phyloP scores from a whole-genome alignment of 2,888 invertebrate species.

The Sminthurides aquaticus region DNA sequence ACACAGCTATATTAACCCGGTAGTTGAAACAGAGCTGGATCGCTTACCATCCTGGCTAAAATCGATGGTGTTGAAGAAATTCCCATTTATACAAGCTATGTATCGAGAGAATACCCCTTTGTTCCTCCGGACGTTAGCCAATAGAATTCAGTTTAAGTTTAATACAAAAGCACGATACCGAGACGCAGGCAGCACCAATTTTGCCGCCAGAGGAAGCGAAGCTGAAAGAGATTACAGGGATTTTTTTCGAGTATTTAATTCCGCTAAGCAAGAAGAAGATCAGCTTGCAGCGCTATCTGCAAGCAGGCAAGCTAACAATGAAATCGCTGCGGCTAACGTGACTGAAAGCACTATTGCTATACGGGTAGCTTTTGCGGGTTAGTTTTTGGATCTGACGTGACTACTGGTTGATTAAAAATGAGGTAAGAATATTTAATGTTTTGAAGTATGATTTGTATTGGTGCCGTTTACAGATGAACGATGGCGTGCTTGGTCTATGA shows the following conservation, averaged over 20 bases:
- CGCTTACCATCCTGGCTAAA: conserved; percentile 34
- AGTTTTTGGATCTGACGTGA: background rate
- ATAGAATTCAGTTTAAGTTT: conserved; percentile 18
- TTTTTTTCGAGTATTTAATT: conserved; percentile 9
- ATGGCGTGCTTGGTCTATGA: background rate
- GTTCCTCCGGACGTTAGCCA: conserved; percentile 25
- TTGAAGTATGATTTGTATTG: too few relatives aligned
- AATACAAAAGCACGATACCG: background rate
- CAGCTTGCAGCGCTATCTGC: conserved; percentile 2
- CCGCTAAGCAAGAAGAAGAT: conserved; percentile 7
- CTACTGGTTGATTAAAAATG: too few relatives aligned
- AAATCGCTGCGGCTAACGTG: background rate
- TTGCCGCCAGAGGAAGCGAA: conserved; percentile 7
- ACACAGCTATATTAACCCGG: conserved; percentile 11
- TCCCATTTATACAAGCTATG: conserved; percentile 18
- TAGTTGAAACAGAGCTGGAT: conserved; percentile 18
- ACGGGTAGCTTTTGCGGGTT: conserved; percentile 13
- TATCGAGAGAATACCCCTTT: conserved; percentile 21
- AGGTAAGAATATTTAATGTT: too few relatives aligned
- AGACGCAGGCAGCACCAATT: background rate
- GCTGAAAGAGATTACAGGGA: conserved; percentile 20
- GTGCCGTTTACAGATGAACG: background rate
- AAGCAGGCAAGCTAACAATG: background rate
- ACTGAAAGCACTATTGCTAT: conserved; percentile 10
- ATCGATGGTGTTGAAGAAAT: conserved; percentile 22